Evolutionary conservation across 2,797 vertebrate genomes (phyloP), one percentile per base, ranked within the genome.

Genomic region (Danio jaintianensis): DNA sequence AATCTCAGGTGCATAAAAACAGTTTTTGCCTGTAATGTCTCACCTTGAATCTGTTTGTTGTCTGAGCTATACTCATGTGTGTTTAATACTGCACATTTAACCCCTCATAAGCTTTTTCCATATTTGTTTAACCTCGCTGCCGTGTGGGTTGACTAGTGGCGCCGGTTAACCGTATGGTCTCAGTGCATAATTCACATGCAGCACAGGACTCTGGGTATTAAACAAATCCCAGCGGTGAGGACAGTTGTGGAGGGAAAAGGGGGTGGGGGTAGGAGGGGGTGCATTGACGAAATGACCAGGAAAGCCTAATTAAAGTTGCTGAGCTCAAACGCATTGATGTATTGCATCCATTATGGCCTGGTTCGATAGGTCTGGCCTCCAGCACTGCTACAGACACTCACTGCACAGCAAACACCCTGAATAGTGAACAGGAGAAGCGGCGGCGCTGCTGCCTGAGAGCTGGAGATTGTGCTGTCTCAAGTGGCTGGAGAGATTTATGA

Each of bases 221-320:
- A 92, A 91, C 90, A 92, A 95, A 94, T 96, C 96, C 94, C 95
- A 89, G 20, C 50, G 87, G 92, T 91, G 90, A 89, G 66, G 69
- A 80, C 50, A 89, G 92, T 73, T 52, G 55, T 42, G 36, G 90
- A 92, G 92, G 89, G 89, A 87, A 89, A 91, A 92, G 89, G 89
- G 87, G 90, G 29, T 1, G 29, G 3, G 29, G 29, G 29, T 29
- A 29, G 3, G 29, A 2, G 22, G 70, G 18, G 88, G 90, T 84
- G 93, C 93, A 96, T 98, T 96, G 96, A 99, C 96, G 95, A 96
- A 98, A 98, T 94, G 94, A 96, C 96, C 88, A 83, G 93, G 94
- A 96, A 97, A 94, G 94, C 94, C 97, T 98, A 99, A 98, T 99
- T 99, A 99, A 98, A 97, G 95, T 95, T 96, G 95, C 94, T 97